Evolutionary conservation across 2,888 invertebrate genomes (phyloP), one percentile per base, ranked within the genome.

Genomic region (Ephialtes manifestator): DNA sequence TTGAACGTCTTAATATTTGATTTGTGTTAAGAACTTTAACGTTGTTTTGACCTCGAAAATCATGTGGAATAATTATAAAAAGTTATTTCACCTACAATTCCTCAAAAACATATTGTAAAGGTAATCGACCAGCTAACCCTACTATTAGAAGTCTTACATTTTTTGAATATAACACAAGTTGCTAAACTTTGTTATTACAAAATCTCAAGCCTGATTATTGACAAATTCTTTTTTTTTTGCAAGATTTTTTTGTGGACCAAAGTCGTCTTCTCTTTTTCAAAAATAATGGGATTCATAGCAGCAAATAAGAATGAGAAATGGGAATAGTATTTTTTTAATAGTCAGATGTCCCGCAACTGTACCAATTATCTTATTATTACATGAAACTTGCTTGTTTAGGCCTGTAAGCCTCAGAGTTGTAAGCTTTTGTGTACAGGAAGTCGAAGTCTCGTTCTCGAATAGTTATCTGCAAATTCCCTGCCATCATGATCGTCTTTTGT

Each of bases 381-480:
- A 63, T 35, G n/a, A 63, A 35, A 13, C 35, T 53, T 74, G 7
- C 46, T 53, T 48, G 31, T 51, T 68, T 58, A 35, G 31, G 51
- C 39, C 51, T 70, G 35, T 75, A 46, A 60, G 60, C 53, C 85
- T 65, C 24, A 58, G 48, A 35, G 31, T 4, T 13, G 4, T 20
- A 10, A 24, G 4, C 10, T 8, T 24, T 24, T 7, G 15, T 48
- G 48, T 20, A 53, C 48, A 74, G 75, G 48, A 51, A 51, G 63
- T 75, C 68, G 65, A 24, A 75, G 67, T 70, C 72, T 87, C 87
- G 87, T 89, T 90, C 90, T 91, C 89, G 88, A 90, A 89, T 89
- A 85, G 88, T 87, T 84, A 77, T 20, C 46, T 58, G 58, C 55
- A 43, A 60, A 76, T 71, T 63, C 71, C 18, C 75, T 68, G 74